Conservation (phyloP, 2,888 invertebrate species). For the Physocephala rufipes region DNA sequence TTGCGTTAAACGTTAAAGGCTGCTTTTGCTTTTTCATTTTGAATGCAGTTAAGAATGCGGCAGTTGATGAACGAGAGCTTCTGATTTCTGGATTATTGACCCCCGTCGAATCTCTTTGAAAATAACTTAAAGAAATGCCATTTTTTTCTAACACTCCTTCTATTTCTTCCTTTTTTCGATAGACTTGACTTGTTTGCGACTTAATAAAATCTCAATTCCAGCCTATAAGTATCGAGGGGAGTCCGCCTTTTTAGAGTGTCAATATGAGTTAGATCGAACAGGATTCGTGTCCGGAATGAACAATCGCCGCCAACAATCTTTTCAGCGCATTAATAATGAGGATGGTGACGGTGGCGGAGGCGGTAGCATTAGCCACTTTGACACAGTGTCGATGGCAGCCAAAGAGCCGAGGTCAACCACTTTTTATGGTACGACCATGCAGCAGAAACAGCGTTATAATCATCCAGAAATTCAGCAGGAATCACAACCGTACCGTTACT, state of each 20-base stretch:
- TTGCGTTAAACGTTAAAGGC: too few species aligned
- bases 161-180: constrained; percentile 39
- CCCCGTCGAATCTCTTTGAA: too few species aligned
- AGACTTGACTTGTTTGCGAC: constrained; percentile 66
- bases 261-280: constrained; percentile 69
- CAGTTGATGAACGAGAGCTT: too few species aligned
- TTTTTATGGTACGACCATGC: constrained; percentile 48
- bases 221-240: constrained; percentile 74
- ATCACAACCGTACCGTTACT: constrained; percentile 45
- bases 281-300: constrained; percentile 39
- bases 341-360: constrained; percentile 36
- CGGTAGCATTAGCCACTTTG: constrained; percentile 50
- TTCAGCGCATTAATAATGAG: constrained; percentile 37
- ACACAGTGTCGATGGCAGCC: constrained; percentile 48
- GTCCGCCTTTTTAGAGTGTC: constrained; percentile 73
- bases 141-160: constrained; percentile 22
- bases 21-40: too few species aligned
- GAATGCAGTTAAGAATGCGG: too few species aligned
- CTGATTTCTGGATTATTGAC: too few species aligned
- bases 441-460: constrained; percentile 46
- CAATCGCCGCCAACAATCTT: constrained; percentile 38
- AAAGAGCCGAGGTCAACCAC: constrained; percentile 35
- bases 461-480: constrained; percentile 50
- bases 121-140: too few species aligned
- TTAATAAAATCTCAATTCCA: constrained; percentile 73